phyloP scores from a whole-genome alignment of 2,888 invertebrate genomes.

The Drosophila infuscata region DNA sequence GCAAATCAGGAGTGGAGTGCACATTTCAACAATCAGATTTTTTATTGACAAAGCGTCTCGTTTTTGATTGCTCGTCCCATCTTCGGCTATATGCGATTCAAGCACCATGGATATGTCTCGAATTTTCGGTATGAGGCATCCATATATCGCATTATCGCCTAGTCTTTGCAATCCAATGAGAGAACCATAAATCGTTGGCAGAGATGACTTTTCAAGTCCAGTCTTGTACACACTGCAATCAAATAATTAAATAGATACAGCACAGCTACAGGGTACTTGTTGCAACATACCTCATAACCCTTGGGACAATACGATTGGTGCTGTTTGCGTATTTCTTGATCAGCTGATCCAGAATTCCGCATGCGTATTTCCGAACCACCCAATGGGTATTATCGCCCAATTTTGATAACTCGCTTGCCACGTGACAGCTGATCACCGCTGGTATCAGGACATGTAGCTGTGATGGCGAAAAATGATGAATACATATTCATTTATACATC shows the following conservation, averaged over 20 bases:
- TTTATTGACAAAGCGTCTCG: no score
- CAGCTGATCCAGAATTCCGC: background rate
- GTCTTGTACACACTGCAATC: background rate
- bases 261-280: no score
- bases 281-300: background rate
- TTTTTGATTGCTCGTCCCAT: fast-evolving
- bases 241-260: background rate
- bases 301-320: background rate
- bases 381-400: fast-evolving
- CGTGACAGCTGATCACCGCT: background rate
- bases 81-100: background rate
- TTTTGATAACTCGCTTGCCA: background rate
- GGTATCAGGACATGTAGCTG: background rate
- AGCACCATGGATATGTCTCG: background rate
- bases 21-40: background rate
- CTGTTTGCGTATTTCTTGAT: background rate
- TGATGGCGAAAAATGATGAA: background rate
- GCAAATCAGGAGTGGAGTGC: background rate
- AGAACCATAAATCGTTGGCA: slow-evolving; percentile 1
- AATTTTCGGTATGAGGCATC: background rate
- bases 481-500: no score
- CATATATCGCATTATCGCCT: background rate
- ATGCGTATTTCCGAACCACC: background rate
- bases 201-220: background rate
- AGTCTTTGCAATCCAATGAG: background rate